Evolutionary conservation across 2,888 invertebrate species (phyloP).

Genomic region (Acronicta aceris): DNA sequence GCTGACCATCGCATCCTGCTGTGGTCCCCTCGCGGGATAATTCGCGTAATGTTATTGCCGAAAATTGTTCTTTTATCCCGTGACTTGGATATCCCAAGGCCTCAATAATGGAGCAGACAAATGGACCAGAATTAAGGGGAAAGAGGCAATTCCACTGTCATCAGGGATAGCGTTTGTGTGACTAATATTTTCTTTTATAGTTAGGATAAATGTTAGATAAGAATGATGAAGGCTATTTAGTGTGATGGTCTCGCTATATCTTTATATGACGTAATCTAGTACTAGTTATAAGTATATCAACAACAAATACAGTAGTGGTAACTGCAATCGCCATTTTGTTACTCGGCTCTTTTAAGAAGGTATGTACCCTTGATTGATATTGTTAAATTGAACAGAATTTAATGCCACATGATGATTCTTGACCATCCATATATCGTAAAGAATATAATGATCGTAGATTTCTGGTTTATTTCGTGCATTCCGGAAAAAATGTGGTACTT

Average conservation of each 20-base stretch:
- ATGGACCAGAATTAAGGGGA: slow-evolving; percentile 26
- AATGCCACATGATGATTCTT: too few relatives aligned
- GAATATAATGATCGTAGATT: too few relatives aligned
- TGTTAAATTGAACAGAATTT: too few relatives aligned
- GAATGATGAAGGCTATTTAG: slow-evolving; percentile 5
- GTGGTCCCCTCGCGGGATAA: slow-evolving; percentile 48
- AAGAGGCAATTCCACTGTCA: slow-evolving; percentile 24
- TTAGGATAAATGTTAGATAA: slow-evolving; percentile 18
- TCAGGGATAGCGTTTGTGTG: slow-evolving; percentile 10
- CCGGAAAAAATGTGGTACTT: too few relatives aligned
- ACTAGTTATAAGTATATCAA: not conserved
- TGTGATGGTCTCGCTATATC: not conserved
- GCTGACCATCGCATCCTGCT: slow-evolving; percentile 71
- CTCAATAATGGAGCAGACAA: slow-evolving; percentile 37
- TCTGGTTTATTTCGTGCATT: too few relatives aligned
- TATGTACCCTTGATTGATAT: too few relatives aligned
- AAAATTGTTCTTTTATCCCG: slow-evolving; percentile 59
- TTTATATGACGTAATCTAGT: slow-evolving; percentile 1
- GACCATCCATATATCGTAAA: too few relatives aligned
- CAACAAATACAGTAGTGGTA: too few relatives aligned
- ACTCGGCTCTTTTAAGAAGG: too few relatives aligned
- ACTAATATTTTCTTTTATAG: slow-evolving; percentile 20
- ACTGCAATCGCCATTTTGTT: too few relatives aligned
- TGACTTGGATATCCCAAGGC: slow-evolving; percentile 38
- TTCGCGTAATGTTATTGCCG: slow-evolving; percentile 60